A percentile compares a stretch with the other conserved stretches of the same genome.
These are phyloP conservation scores for Varecia variegata DNA, from an alignment of 2,797 vertebrate species.

Conservation along the genomic window DNA sequence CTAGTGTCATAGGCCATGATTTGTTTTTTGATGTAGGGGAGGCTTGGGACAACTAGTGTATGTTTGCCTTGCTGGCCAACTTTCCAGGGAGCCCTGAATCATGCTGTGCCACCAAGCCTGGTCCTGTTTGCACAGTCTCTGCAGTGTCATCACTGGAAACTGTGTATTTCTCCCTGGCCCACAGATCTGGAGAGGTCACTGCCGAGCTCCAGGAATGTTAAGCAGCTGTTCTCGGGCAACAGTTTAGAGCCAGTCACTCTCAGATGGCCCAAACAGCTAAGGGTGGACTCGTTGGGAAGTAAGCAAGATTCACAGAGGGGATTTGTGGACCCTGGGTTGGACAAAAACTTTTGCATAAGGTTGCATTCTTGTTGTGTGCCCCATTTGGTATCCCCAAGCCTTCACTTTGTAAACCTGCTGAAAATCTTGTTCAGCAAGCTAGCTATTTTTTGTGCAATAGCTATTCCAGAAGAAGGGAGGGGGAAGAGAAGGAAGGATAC, in stretches of 20 bases:
- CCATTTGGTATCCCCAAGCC: background rate
- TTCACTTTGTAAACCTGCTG: background rate
- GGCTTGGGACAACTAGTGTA: background rate
- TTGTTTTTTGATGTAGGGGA: background rate
- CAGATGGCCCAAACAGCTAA: slow-evolving; percentile 7
- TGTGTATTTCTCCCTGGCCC: background rate
- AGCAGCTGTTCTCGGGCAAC: slow-evolving; percentile 25
- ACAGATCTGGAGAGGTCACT: slow-evolving; percentile 40
- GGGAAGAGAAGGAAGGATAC: background rate
- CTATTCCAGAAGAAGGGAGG: background rate
- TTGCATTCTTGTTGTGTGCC: background rate
- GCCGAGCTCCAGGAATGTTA: background rate
- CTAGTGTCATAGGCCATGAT: slow-evolving; percentile 47
- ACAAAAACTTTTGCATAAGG: background rate
- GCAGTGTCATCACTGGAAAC: background rate
- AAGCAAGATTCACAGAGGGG: background rate
- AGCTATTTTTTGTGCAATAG: background rate
- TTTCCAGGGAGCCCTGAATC: slow-evolving; percentile 49
- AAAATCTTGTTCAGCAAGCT: background rate
- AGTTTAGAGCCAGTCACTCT: background rate
- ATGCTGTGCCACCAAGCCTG: background rate
- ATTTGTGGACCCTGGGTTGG: background rate
- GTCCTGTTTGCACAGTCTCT: background rate
- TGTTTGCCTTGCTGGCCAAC: background rate
- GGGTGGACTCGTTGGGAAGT: background rate